Percentiles rank a stretch among this genome's conserved stretches.
Evolutionary conservation across 2,888 invertebrate genomes (phyloP).

Genomic region (Habrosyne pyritoides): DNA sequence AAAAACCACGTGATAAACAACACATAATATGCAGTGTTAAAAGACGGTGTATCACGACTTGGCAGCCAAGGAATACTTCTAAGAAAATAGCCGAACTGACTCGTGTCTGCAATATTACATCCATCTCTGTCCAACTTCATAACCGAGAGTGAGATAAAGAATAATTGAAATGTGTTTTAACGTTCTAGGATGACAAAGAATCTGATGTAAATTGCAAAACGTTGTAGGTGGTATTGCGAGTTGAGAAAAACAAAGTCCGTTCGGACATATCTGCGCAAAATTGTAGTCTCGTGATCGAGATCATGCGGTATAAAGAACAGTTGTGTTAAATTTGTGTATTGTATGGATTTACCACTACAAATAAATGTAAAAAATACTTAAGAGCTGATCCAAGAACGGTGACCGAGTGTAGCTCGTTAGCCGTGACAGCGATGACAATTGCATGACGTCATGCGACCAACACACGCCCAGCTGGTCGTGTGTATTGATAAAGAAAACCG

Average conservation of each 20-base stretch:
- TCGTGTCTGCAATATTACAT: slow-evolving; percentile 35
- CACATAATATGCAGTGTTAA: background rate
- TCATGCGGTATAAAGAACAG: background rate
- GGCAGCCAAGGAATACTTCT: slow-evolving; percentile 1
- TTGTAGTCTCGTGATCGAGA: background rate
- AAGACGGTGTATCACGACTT: slow-evolving; percentile 3
- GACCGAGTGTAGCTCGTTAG: slow-evolving; percentile 70
- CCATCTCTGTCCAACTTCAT: slow-evolving; percentile 29
- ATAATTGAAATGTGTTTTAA: background rate
- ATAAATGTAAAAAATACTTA: slow-evolving; percentile 28
- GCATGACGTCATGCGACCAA: slow-evolving; percentile 71
- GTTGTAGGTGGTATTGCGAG: background rate
- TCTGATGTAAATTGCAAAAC: slow-evolving; percentile 18
- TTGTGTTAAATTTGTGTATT: background rate
- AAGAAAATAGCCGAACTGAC: slow-evolving; percentile 15
- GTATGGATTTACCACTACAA: slow-evolving; percentile 21
- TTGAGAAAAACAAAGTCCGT: background rate
- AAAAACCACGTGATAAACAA: slow-evolving; percentile 4
- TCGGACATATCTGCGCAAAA: background rate
- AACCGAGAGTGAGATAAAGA: background rate
- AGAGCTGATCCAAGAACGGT: slow-evolving; percentile 49
- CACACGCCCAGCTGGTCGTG: slow-evolving; percentile 37
- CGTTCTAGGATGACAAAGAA: slow-evolving; percentile 17
- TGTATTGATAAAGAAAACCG: slow-evolving; percentile 60
- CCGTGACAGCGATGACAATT: slow-evolving; percentile 80